Conservation (phyloP, 2,888 invertebrate genomes). For the Rosalia funebris region DNA sequence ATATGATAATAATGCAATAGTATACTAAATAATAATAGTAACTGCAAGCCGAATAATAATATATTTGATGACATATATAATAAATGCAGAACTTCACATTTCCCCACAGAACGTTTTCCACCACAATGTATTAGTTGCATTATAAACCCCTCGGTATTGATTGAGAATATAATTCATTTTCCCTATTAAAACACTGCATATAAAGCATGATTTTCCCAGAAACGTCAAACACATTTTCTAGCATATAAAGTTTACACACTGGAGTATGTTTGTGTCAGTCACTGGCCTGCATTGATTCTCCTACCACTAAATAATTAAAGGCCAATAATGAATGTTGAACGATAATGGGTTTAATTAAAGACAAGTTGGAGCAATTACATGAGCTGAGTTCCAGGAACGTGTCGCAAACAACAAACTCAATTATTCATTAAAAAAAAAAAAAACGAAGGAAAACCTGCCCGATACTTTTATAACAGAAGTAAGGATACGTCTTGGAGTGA, state of each 20-base stretch:
- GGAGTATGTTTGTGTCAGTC: conserved; percentile 28
- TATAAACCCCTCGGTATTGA: conserved; percentile 3
- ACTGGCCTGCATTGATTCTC: conserved; percentile 35
- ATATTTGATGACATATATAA: no score
- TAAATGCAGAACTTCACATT: no score
- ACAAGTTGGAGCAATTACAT: conserved; percentile 39
- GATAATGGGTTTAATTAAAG: conserved; percentile 45
- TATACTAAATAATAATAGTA: no score
- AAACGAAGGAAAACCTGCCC: no score
- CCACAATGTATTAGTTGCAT: no score
- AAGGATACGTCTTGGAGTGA: no score
- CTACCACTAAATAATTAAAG: conserved; percentile 37
- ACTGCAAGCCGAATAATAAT: no score
- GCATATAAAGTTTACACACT: not conserved
- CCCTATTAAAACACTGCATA: conserved; percentile 11
- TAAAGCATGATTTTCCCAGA: conserved; percentile 22
- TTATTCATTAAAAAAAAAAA: conserved; percentile 36
- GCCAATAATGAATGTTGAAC: conserved; percentile 38
- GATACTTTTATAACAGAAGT: no score
- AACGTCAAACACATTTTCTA: conserved; percentile 13
- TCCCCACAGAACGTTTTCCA: no score
- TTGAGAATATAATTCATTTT: conserved; percentile 9
- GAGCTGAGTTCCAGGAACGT: conserved; percentile 37
- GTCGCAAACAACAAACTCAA: conserved; percentile 39
- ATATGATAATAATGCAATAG: no score